Conservation (phyloP, 2,888 invertebrate species). For the Hofmannophila pseudospretella region DNA sequence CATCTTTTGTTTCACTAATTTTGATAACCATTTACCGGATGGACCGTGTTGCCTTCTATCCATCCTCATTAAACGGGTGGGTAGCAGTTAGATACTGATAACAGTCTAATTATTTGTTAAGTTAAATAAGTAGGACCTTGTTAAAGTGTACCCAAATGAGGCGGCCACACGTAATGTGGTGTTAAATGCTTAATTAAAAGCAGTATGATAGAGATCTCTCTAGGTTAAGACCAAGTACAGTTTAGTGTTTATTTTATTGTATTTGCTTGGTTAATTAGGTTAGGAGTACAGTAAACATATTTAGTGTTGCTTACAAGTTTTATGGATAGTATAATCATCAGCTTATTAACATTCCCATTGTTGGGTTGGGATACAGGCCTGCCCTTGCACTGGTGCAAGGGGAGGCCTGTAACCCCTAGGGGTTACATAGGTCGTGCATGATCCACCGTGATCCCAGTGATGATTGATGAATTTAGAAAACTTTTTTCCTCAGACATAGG, state of each 20-base stretch:
- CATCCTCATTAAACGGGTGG: constrained; percentile 9
- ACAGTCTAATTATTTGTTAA: constrained; percentile 28
- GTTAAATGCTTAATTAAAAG: constrained; percentile 45
- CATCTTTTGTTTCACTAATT: not conserved
- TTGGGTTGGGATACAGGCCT: too few species aligned
- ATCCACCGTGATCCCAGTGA: too few species aligned
- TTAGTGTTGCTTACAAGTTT: too few species aligned
- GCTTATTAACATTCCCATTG: too few species aligned
- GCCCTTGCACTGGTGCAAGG: too few species aligned
- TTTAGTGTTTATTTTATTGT: constrained; percentile 15
- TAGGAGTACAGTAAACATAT: too few species aligned
- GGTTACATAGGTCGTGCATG: too few species aligned
- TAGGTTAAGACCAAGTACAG: constrained; percentile 61
- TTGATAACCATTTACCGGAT: constrained; percentile 32
- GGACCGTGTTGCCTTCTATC: constrained; percentile 31
- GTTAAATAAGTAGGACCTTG: constrained; percentile 36
- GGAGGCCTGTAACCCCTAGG: too few species aligned
- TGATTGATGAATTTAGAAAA: too few species aligned
- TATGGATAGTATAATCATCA: too few species aligned
- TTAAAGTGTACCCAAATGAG: constrained; percentile 43
- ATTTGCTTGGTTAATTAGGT: constrained; percentile 26
- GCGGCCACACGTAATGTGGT: constrained; percentile 30
- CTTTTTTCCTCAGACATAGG: too few species aligned
- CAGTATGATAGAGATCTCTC: constrained; percentile 55
- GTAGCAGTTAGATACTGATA: constrained; percentile 8